Evolutionary conservation across 2,113 vertebrate species (phyloP).

Genomic region (Machaerirhynchus nigripectus): DNA sequence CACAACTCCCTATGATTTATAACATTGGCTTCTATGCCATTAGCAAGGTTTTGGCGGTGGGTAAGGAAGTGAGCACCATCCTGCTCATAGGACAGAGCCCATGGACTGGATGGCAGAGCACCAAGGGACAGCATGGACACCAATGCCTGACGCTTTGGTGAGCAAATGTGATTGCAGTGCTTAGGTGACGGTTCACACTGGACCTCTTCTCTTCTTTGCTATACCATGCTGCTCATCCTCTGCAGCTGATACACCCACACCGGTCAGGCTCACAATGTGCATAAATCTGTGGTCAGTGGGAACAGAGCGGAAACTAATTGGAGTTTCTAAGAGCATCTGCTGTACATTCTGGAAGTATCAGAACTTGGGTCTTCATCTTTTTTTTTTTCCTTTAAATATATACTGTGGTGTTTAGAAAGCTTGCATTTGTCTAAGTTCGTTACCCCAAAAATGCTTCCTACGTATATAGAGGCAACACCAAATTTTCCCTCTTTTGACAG

Average conservation of each 20-base stretch:
- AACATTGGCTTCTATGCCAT: background rate
- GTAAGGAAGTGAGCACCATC: background rate
- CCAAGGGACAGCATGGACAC: background rate
- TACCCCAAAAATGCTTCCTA: background rate
- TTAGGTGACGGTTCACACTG: background rate
- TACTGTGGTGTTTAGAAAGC: background rate
- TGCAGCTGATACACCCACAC: background rate
- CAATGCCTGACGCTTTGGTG: background rate
- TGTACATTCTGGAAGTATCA: background rate
- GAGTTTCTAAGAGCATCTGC: background rate
- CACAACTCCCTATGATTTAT: background rate
- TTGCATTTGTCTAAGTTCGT: background rate
- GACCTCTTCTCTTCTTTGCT: background rate
- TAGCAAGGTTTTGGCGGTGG: accelerated
- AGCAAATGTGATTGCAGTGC: accelerated
- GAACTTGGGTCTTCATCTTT: background rate
- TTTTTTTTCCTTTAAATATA: background rate
- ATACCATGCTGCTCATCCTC: accelerated
- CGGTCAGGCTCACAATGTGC: accelerated
- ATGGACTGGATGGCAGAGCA: background rate
- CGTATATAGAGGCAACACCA: background rate
- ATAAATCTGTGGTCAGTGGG: background rate
- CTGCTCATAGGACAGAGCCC: accelerated
- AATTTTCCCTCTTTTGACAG: background rate
- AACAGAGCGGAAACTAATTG: background rate